Conservation (phyloP, 1,140 invertebrate genomes). For the Probaryconus sp. region DNA sequence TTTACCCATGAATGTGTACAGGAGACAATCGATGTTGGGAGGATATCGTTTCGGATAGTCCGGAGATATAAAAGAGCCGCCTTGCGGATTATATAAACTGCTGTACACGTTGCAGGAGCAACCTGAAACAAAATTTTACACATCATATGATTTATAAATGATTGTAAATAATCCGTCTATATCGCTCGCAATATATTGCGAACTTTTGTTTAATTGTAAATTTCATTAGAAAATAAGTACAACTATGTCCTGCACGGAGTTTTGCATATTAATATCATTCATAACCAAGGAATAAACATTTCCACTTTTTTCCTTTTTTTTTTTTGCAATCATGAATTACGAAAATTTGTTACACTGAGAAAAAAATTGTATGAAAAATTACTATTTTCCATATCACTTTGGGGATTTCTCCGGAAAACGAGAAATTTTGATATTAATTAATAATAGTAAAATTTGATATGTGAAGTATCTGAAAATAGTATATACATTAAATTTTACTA, state of each 20-base stretch:
- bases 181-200: constrained; percentile 2
- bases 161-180: constrained; percentile 37
- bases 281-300: too few relatives aligned
- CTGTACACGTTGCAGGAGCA: constrained; percentile 90
- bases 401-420: too few relatives aligned
- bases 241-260: constrained; percentile 1
- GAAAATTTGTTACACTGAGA: too few relatives aligned
- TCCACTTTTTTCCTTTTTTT: too few relatives aligned
- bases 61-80: constrained; percentile 89
- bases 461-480: too few relatives aligned
- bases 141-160: constrained; percentile 22
- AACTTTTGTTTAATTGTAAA: constrained; percentile 42
- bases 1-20: constrained; percentile 90
- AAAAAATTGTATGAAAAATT: too few relatives aligned
- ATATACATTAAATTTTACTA: too few relatives aligned
- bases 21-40: constrained; percentile 86
- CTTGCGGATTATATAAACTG: constrained; percentile 86
- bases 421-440: too few relatives aligned
- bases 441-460: too few relatives aligned
- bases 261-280: neutral
- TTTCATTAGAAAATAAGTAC: constrained; percentile 18
- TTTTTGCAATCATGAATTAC: too few relatives aligned
- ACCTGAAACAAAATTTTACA: constrained; percentile 79
- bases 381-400: too few relatives aligned
- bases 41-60: constrained; percentile 89